A percentile compares a stretch with the other conserved stretches of the same genome.
Conservation (phyloP, 2,113 vertebrate genomes). For the Hemicordylus capensis region DNA sequence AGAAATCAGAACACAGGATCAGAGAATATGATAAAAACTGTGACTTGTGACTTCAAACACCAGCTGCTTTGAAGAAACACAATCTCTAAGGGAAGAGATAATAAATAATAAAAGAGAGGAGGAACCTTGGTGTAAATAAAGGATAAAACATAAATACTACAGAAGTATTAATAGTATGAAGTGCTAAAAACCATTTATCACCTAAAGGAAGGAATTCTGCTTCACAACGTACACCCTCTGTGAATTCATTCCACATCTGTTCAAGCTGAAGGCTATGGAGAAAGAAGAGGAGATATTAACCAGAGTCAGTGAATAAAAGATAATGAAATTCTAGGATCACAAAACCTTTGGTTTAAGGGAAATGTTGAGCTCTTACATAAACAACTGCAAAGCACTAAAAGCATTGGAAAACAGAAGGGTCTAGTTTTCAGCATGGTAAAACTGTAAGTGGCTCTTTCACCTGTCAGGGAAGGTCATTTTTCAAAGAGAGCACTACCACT, state of each 20-base stretch:
- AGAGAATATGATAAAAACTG: neutral
- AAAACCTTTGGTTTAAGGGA: neutral
- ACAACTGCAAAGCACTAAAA: neutral
- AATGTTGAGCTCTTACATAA: neutral
- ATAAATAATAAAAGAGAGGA: conserved; percentile 19
- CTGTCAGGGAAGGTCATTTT: too few species aligned
- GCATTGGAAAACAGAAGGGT: neutral
- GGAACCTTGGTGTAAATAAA: conserved; percentile 11
- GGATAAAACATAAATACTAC: conserved; percentile 9
- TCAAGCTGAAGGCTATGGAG: neutral
- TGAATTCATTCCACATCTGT: conserved; percentile 14
- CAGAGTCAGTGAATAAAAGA: neutral
- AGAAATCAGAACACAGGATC: neutral
- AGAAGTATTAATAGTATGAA: conserved; percentile 5
- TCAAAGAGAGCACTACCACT: too few species aligned
- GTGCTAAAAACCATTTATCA: conserved; percentile 17
- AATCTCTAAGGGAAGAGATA: neutral
- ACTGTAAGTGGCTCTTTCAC: too few species aligned
- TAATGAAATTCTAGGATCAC: neutral
- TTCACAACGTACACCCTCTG: neutral
- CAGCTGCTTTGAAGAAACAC: neutral
- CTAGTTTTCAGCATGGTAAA: neutral
- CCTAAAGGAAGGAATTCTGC: neutral
- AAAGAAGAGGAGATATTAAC: neutral
- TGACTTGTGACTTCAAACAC: neutral